Percentiles rank a stretch among this genome's conserved stretches.
phyloP scores from a whole-genome alignment of 2,797 vertebrate species.

The Etheostoma perlongum region DNA sequence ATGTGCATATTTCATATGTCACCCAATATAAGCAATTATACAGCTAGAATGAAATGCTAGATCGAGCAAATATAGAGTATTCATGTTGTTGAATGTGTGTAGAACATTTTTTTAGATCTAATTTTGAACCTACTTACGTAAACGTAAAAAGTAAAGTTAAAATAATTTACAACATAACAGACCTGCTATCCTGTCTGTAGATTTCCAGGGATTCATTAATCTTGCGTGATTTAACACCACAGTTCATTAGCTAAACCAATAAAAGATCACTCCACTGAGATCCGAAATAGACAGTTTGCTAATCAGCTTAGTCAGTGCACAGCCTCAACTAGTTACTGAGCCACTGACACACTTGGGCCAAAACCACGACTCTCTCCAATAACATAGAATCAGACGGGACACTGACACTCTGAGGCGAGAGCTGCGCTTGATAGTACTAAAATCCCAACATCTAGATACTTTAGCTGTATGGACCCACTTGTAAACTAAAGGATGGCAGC shows the following conservation, averaged over 20 bases:
- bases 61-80: not conserved
- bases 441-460: not conserved
- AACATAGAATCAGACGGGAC: slow-evolving; percentile 12
- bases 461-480: not conserved
- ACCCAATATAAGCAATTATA: not conserved
- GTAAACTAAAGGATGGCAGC: not conserved
- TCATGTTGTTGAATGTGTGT: not conserved
- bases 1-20: not conserved
- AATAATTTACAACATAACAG: slow-evolving; percentile 22
- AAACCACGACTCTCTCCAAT: slow-evolving; percentile 40
- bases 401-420: slow-evolving; percentile 16
- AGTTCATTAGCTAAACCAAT: slow-evolving; percentile 64
- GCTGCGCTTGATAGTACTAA: not conserved
- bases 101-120: not conserved
- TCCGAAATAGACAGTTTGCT: slow-evolving; percentile 77
- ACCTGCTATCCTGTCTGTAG: slow-evolving; percentile 22
- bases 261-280: slow-evolving; percentile 66
- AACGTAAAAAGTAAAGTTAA: not conserved
- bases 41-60: not conserved
- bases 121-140: not conserved
- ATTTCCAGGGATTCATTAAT: slow-evolving; percentile 54
- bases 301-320: slow-evolving; percentile 71
- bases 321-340: slow-evolving; percentile 51
- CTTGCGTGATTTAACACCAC: slow-evolving; percentile 63
- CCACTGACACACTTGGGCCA: slow-evolving; percentile 74